Percentiles rank a stretch among this genome's conserved stretches.
phyloP scores from a whole-genome alignment of 2,888 invertebrate species.

The Rosalia funebris region DNA sequence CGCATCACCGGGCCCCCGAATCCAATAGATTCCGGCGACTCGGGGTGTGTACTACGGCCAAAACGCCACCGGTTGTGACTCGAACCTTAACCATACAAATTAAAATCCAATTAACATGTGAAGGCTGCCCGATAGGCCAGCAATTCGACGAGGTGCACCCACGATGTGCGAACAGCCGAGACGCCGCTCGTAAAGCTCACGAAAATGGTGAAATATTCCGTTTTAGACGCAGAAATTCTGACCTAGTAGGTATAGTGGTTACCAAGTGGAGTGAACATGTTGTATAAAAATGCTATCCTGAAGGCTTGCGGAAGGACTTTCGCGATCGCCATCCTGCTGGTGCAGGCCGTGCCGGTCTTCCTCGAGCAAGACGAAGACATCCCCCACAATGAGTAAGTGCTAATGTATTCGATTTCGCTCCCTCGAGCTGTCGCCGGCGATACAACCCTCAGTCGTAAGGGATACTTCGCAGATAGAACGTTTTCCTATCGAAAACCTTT shows the following conservation, averaged over 20 bases:
- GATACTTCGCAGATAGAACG: too few relatives aligned
- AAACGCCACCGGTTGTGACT: slow-evolving; percentile 56
- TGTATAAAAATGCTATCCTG: slow-evolving; percentile 43
- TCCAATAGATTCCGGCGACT: slow-evolving; percentile 60
- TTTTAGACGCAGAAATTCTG: slow-evolving; percentile 23
- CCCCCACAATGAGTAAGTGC: slow-evolving; percentile 88
- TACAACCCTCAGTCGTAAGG: not conserved
- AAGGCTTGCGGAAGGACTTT: slow-evolving; percentile 35
- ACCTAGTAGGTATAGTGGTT: slow-evolving; percentile 41
- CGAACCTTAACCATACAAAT: slow-evolving; percentile 44
- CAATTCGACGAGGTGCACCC: not conserved
- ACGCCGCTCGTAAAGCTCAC: not conserved
- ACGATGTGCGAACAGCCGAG: slow-evolving; percentile 5
- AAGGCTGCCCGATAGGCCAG: slow-evolving; percentile 37
- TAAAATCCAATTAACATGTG: slow-evolving; percentile 54
- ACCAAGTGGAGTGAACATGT: slow-evolving; percentile 55
- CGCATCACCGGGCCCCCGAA: slow-evolving; percentile 46
- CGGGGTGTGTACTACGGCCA: slow-evolving; percentile 63
- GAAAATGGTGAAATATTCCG: slow-evolving; percentile 8
- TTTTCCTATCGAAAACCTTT: too few relatives aligned
- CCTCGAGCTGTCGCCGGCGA: not conserved
- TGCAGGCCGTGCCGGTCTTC: slow-evolving; percentile 63
- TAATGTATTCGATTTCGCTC: slow-evolving; percentile 12
- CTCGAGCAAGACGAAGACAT: slow-evolving; percentile 89
- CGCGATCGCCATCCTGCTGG: slow-evolving; percentile 47